Evolutionary conservation across 2,888 invertebrate species (phyloP).

Genomic region (Amphipyra tragopoginis): DNA sequence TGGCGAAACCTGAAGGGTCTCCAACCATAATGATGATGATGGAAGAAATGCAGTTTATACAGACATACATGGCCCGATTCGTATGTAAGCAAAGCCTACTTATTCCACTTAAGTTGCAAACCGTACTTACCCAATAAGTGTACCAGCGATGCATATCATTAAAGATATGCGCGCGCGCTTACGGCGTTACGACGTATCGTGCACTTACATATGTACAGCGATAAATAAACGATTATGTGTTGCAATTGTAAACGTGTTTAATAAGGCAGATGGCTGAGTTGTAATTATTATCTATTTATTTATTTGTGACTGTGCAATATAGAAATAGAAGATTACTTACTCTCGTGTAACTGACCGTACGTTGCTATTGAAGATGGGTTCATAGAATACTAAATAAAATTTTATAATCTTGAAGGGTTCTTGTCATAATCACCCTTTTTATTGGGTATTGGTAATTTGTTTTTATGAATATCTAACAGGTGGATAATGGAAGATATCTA

Average conservation of each 20-base stretch:
- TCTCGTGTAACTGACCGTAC: not conserved
- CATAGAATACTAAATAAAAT: no score
- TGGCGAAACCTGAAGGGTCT: no score
- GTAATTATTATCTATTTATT: slow-evolving; percentile 27
- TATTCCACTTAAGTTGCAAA: slow-evolving; percentile 22
- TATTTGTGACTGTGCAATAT: slow-evolving; percentile 9
- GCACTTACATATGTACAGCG: slow-evolving; percentile 47
- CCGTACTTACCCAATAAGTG: slow-evolving; percentile 45
- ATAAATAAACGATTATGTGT: slow-evolving; percentile 49
- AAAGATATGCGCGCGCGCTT: slow-evolving; percentile 23
- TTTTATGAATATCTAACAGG: no score
- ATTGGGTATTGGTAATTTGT: no score
- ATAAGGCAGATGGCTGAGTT: slow-evolving; percentile 13
- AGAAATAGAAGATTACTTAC: not conserved
- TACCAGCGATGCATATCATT: slow-evolving; percentile 50
- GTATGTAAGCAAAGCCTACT: not conserved
- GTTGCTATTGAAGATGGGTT: not conserved
- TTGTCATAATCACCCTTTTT: no score
- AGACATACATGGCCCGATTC: not conserved
- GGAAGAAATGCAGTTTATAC: not conserved
- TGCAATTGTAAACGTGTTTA: slow-evolving; percentile 21
- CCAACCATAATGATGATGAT: not conserved
- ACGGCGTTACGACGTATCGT: slow-evolving; percentile 35
- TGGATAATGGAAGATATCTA: no score
- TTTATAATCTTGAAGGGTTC: no score